Percentiles rank a stretch among this genome's conserved stretches.
Conservation (phyloP, 2,888 invertebrate genomes). For the Spicauda simplicius region DNA sequence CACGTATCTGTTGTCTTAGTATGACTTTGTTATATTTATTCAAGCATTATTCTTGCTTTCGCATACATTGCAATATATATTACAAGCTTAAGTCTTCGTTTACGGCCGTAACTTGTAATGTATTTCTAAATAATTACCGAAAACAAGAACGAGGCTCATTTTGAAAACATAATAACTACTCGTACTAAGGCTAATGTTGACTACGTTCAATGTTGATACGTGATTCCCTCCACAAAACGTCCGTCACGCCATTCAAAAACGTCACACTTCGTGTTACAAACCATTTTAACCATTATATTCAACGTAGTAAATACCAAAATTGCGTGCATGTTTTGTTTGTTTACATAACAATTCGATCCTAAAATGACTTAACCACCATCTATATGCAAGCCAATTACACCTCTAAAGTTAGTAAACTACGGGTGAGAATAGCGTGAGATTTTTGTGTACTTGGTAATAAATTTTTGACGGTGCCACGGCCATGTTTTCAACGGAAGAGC, state of each 20-base stretch:
- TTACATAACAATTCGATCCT: not conserved
- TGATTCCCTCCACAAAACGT: constrained; percentile 15
- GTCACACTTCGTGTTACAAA: not conserved
- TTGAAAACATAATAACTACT: too few species aligned
- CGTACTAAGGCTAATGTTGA: too few species aligned
- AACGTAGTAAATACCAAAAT: not conserved
- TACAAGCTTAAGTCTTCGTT: too few species aligned
- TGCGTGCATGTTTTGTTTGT: constrained; percentile 2
- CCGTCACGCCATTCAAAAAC: constrained; percentile 25
- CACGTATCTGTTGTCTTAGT: too few species aligned
- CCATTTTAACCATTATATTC: not conserved
- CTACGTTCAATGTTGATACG: not conserved
- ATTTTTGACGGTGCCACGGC: not conserved
- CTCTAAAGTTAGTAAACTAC: not conserved
- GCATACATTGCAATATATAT: too few species aligned
- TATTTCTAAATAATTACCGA: too few species aligned
- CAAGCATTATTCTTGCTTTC: too few species aligned
- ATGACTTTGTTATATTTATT: too few species aligned
- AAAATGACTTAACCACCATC: constrained; percentile 1
- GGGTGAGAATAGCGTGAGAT: not conserved
- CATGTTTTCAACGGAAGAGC: constrained; percentile 33
- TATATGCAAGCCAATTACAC: not conserved
- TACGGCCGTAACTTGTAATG: too few species aligned
- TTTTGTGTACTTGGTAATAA: not conserved
- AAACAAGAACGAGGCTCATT: too few species aligned